Evolutionary conservation across 2,888 invertebrate species (phyloP), one percentile per base, ranked within the genome.

Genomic region (Hymenopus coronatus): DNA sequence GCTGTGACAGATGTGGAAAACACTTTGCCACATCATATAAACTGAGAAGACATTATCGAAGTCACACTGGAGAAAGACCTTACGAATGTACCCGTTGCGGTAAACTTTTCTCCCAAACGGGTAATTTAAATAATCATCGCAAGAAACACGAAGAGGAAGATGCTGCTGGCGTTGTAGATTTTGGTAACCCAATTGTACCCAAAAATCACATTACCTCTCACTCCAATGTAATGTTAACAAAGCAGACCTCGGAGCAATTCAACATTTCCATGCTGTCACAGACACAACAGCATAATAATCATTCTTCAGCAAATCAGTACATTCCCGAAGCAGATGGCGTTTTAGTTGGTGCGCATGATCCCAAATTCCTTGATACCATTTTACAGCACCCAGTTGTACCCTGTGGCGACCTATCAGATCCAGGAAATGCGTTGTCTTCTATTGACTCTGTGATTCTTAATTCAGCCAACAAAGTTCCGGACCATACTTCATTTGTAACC

Each of bases 31-130:
- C 91, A 8, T 88, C 88, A 33, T 91, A 91, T 84, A 91, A 91
- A 89, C 88, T 91, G 7, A 83, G 89, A 30, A 89, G 91, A 54
- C 91, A 91, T 88, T 91, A 91, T 70, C 89, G 91, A 28, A 90
- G 90, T 81, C 91, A 91, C 46, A 91, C 91, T 3, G 91, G 91
- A 2, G 91, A 91, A 15, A 88, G 90, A n/a, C 91, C 91, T 0
- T 91, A 90, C 83, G 89, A 90, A 30, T 91, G 91, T 86, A 83
- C 88, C 12, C 88, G 90, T 14, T 91, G 91, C 86, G 90, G 90
- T 25, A 90, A 90, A 85, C 88, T 89, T 20, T 91, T 91, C 89
- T 91, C 91, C 1, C 91, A 91, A 87, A 91, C 90, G 8, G 90
- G 91, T 8, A 91, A 91, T 88, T 90, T 91, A 27, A 91, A 91